Base-by-base conservation (phyloP, 2,888 invertebrate species). In the Netelia fuscicornis region DNA sequence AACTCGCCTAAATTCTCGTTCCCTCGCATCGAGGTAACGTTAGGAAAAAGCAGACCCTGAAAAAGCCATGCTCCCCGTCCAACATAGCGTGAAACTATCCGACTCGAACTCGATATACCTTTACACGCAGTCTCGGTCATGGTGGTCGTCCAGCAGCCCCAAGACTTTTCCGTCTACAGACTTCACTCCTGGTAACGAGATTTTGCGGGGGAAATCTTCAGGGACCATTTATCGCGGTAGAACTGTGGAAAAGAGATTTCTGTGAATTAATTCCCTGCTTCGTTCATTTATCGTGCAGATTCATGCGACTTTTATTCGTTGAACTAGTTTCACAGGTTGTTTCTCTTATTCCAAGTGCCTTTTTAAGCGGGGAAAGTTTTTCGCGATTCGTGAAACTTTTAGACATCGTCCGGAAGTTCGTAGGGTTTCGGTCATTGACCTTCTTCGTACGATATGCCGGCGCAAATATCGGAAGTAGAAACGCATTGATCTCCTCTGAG, bases 1-100 rank as follows among this genome's bases (percentile, higher is more conserved):
- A 90, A 90, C 90, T 90, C 90, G 88, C 81, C 88, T 87, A 86
- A 88, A 89, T 89, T 88, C 86, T 81, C 84, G 78, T 87, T 85
- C 80, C 68, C 81, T 78, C 84, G 68, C 78, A 72, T 79, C 71
- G 37, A 17, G 52, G n/a, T 11, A 81, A 52, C 60, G 44, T 17
- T 20, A 48, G 62, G 20, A 72, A 67, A 75, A 67, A 58, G 17
- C 75, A 17, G 64, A 75, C 25, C 23, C 37, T 37, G 25, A 20
- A 60, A 71, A 74, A 81, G 67, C 52, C 58, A 48, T 56, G 58
- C 11, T 25, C 70, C 17, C 70, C 25, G 58, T 23, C 20, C 30
- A 60, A 58, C 13, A 23, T 13, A 48, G 48, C 48, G 13, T 48
- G 48, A 48, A 48, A 48, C 48, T 48, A 13, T 48, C 13, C 42